Percentiles rank a stretch among this genome's conserved stretches.
Evolutionary conservation across 2,888 invertebrate species (phyloP).

Genomic region (Tenthredo distinguenda): DNA sequence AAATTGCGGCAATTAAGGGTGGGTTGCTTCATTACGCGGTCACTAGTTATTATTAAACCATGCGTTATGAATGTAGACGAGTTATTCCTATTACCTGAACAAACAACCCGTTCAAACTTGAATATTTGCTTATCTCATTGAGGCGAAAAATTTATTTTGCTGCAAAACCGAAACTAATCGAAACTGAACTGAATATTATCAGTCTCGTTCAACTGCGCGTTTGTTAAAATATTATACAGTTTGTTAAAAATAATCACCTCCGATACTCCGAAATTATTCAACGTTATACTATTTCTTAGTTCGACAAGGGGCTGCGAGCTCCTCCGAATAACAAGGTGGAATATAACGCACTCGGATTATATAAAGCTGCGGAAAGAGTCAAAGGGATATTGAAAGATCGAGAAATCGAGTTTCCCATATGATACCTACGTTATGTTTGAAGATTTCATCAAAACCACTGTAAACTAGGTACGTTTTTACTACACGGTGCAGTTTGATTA

Average conservation of each 20-base stretch:
- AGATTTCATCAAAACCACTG: neutral
- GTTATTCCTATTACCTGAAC: neutral
- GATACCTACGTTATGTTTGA: neutral
- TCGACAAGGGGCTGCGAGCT: neutral
- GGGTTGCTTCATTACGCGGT: neutral
- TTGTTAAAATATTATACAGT: neutral
- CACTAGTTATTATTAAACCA: neutral
- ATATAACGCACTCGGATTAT: neutral
- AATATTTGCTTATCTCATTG: neutral
- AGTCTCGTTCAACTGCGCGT: neutral
- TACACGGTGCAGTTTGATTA: neutral
- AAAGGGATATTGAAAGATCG: neutral
- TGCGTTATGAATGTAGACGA: neutral
- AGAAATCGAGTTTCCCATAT: neutral
- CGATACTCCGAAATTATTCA: constrained; percentile 4
- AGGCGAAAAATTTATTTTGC: neutral
- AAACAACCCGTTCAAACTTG: neutral
- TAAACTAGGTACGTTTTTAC: neutral
- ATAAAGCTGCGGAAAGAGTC: neutral
- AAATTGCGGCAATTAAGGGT: neutral
- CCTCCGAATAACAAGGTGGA: neutral
- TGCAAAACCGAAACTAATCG: neutral
- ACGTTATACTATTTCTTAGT: neutral
- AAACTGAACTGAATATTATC: neutral
- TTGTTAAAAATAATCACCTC: neutral